A percentile compares a stretch with the other conserved stretches of the same genome.
phyloP scores from a whole-genome alignment of 2,888 invertebrate genomes.

The Epistrophe grossulariae region DNA sequence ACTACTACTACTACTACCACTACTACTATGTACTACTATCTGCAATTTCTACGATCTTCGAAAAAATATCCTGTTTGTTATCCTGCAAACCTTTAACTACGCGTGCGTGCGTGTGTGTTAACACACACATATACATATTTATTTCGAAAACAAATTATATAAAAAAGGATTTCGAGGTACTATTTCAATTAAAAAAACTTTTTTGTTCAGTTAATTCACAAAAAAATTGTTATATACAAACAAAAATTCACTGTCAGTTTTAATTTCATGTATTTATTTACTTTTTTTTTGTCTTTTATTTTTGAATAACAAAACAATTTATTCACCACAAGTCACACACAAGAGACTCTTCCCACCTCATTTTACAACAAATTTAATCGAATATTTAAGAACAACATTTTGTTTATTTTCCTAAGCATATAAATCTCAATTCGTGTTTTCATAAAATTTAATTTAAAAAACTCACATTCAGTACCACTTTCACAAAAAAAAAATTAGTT shows the following conservation, averaged over 20 bases:
- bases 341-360: constrained; percentile 68
- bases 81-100: constrained; percentile 76
- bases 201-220: constrained; percentile 79
- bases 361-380: constrained; percentile 53
- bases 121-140: constrained; percentile 48
- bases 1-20: constrained; percentile 74
- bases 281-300: too few species aligned
- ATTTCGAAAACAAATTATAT: constrained; percentile 63
- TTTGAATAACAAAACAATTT: constrained; percentile 51
- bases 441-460: constrained; percentile 37
- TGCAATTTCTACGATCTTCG: constrained; percentile 68
- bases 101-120: constrained; percentile 44
- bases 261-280: constrained; percentile 16
- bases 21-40: constrained; percentile 57
- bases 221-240: constrained; percentile 62
- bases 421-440: constrained; percentile 31
- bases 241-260: constrained; percentile 46
- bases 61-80: constrained; percentile 71
- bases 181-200: constrained; percentile 79
- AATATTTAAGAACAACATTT: constrained; percentile 51
- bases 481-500: constrained; percentile 47
- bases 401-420: constrained; percentile 28
- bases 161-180: constrained; percentile 84
- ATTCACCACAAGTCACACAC: constrained; percentile 66
- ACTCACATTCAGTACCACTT: constrained; percentile 69